Evolutionary conservation across 2,797 vertebrate genomes (phyloP).

Genomic region (Parotocinclus haroldoi): DNA sequence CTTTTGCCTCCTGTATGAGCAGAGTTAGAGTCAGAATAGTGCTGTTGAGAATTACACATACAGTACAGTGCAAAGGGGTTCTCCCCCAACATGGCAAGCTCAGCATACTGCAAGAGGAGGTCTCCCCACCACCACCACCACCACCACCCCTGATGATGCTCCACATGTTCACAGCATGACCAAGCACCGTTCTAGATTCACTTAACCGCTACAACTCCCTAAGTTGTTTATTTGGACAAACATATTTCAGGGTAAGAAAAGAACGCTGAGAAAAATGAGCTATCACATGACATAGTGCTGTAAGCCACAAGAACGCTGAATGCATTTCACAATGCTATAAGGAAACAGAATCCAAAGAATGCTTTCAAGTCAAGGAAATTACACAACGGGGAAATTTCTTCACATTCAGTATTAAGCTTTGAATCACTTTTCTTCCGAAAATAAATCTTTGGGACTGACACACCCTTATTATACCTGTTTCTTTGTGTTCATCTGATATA

Average conservation of each 20-base stretch:
- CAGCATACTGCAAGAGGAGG: not conserved
- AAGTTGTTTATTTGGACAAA: constrained; percentile 19
- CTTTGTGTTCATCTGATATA: too few relatives aligned
- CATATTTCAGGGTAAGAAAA: not conserved
- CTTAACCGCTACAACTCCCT: not conserved
- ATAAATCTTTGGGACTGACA: too few relatives aligned
- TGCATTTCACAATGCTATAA: constrained; percentile 25
- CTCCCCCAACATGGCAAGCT: constrained; percentile 31
- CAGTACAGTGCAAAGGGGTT: constrained; percentile 28
- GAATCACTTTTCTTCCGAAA: too few relatives aligned
- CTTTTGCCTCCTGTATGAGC: constrained; percentile 78
- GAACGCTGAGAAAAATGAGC: constrained; percentile 24
- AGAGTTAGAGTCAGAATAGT: constrained; percentile 29
- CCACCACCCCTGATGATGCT: not conserved
- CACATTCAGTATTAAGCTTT: not conserved
- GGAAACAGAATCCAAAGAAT: constrained; percentile 28
- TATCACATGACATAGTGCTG: constrained; percentile 14
- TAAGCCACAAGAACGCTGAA: constrained; percentile 10
- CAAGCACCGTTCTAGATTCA: constrained; percentile 28
- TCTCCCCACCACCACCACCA: too few relatives aligned
- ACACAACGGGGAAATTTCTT: constrained; percentile 14
- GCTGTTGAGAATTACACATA: constrained; percentile 34
- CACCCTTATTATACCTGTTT: too few relatives aligned
- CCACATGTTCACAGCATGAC: constrained; percentile 34
- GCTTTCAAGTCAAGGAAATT: constrained; percentile 13